A percentile compares a stretch with the other conserved stretches of the same genome.
These are phyloP conservation scores for Zosterops pallidus DNA, from an alignment of 2,113 vertebrate genomes.

Conservation along the genomic window DNA sequence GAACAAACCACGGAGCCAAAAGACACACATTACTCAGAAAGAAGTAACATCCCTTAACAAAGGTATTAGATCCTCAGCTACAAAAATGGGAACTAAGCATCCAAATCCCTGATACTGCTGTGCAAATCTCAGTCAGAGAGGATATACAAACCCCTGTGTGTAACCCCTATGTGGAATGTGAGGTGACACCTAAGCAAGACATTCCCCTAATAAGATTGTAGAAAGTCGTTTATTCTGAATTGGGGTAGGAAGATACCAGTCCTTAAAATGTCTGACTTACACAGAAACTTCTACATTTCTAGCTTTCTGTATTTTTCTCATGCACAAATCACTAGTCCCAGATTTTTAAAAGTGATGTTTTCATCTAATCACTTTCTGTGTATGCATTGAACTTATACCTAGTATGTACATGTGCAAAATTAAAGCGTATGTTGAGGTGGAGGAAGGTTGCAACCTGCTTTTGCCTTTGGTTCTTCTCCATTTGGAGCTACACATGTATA, in stretches of 20 bases:
- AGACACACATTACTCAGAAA: background rate
- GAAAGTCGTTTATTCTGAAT: background rate
- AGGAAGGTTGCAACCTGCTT: background rate
- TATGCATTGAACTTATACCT: background rate
- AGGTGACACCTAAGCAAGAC: background rate
- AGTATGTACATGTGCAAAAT: fast-evolving
- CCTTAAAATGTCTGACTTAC: background rate
- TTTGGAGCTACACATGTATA: background rate
- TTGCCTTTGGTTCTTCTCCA: background rate
- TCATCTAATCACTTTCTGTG: background rate
- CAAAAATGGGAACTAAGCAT: background rate
- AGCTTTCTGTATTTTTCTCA: background rate
- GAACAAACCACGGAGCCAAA: background rate
- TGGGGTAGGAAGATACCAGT: background rate
- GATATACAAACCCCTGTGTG: background rate
- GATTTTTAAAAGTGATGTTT: background rate
- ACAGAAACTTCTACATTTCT: background rate
- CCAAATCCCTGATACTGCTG: background rate
- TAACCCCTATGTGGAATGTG: background rate
- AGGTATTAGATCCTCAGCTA: background rate
- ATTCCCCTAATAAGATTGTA: background rate
- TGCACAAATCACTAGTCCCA: background rate
- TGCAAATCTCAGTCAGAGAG: background rate
- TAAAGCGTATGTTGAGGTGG: background rate
- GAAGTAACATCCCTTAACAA: background rate